phyloP scores from a whole-genome alignment of 2,113 vertebrate species.

The Campylorhamphus procurvoides region DNA sequence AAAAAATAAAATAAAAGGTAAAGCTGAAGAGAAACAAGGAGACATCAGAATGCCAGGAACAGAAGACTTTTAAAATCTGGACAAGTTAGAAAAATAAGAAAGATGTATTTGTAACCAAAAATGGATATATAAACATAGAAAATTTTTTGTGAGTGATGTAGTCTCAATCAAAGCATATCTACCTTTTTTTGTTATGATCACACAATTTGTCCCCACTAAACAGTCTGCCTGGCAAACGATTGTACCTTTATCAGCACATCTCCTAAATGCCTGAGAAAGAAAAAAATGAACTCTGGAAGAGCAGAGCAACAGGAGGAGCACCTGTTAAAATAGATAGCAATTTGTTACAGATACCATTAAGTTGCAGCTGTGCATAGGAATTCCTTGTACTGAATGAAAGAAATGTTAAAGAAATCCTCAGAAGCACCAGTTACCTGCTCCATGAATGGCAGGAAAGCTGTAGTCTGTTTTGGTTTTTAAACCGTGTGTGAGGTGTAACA shows the following conservation, averaged over 20 bases:
- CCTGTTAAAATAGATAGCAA: conserved; percentile 60
- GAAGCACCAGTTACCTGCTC: not conserved
- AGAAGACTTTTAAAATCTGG: not conserved
- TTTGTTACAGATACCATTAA: conserved; percentile 30
- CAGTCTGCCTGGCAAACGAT: not conserved
- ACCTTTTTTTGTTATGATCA: not conserved
- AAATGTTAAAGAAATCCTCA: not conserved
- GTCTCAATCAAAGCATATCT: not conserved
- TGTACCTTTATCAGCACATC: not conserved
- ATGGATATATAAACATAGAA: not conserved
- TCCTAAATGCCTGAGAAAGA: not conserved
- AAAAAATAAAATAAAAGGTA: accelerated
- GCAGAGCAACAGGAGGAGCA: conserved; percentile 16
- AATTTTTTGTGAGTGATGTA: not conserved
- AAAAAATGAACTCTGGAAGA: not conserved
- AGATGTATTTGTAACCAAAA: not conserved
- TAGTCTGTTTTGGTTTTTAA: not conserved
- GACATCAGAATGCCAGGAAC: not conserved
- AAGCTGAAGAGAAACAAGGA: not conserved
- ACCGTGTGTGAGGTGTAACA: not conserved
- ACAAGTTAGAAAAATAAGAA: not conserved
- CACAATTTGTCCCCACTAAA: not conserved
- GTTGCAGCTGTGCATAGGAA: conserved; percentile 26
- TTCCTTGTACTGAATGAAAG: not conserved
- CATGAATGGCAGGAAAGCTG: not conserved